phyloP scores from a whole-genome alignment of 2,888 invertebrate genomes.

The Ophion slaviceki region DNA sequence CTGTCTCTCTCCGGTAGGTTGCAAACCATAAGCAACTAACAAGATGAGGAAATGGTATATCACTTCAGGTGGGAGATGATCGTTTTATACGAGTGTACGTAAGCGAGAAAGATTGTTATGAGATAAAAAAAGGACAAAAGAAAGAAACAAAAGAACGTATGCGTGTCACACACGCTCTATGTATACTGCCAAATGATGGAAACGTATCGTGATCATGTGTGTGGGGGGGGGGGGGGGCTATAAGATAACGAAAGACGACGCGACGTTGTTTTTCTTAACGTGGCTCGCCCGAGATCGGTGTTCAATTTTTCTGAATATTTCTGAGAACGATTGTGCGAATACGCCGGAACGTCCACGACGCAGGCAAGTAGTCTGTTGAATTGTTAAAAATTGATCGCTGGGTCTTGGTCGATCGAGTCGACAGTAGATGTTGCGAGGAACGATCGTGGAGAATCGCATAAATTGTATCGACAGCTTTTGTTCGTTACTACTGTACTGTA shows the following conservation, averaged over 20 bases:
- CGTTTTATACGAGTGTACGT: neutral
- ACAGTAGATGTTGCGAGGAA: neutral
- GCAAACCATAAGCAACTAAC: conserved; percentile 12
- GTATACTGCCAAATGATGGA: conserved; percentile 54
- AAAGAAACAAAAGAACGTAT: conserved; percentile 22
- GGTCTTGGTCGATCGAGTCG: neutral
- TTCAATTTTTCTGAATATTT: neutral
- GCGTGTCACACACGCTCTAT: conserved; percentile 6
- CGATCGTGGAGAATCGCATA: conserved; percentile 9
- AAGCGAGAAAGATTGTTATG: conserved; percentile 1
- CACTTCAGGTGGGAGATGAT: neutral
- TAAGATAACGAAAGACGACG: neutral
- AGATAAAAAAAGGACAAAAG: neutral
- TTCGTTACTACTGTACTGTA: conserved; percentile 55
- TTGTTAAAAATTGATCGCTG: neutral
- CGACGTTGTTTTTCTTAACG: neutral
- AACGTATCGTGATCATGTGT: neutral
- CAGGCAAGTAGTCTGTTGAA: neutral
- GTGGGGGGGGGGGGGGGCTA: neutral
- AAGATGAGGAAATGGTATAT: neutral
- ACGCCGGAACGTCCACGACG: neutral
- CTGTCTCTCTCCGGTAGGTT: neutral
- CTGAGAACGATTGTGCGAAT: neutral
- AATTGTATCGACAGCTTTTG: conserved; percentile 11
- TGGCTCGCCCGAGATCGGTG: neutral